Percentiles rank a stretch among this genome's conserved stretches.
These are phyloP conservation scores for Athene noctua DNA, from an alignment of 2,113 vertebrate genomes.

Conservation along the genomic window DNA sequence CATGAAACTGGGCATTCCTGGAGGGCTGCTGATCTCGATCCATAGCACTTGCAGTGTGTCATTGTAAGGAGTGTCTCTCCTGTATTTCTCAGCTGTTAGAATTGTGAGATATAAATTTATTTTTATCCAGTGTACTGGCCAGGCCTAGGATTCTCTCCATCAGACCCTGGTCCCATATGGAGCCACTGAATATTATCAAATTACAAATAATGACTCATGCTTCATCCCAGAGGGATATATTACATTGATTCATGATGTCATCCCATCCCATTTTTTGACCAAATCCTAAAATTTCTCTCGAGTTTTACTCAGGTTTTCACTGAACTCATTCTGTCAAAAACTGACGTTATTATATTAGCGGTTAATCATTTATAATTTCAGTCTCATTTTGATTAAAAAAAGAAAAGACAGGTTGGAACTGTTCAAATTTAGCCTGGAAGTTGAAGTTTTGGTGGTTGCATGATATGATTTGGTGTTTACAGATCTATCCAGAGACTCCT, in stretches of 20 bases:
- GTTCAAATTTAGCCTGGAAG: background rate
- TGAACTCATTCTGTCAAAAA: background rate
- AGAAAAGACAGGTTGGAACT: background rate
- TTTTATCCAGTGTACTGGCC: background rate
- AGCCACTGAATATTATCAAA: background rate
- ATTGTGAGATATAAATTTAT: background rate
- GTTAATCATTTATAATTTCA: background rate
- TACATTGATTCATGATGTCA: background rate
- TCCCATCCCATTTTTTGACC: background rate
- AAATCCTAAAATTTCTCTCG: background rate
- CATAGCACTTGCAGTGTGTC: background rate
- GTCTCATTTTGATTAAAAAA: background rate
- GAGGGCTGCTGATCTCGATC: background rate
- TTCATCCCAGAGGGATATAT: background rate
- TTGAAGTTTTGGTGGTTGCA: background rate
- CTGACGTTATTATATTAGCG: background rate
- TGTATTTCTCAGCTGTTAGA: background rate
- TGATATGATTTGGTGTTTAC: background rate
- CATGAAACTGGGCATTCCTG: background rate
- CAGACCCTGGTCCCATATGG: background rate
- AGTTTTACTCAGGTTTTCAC: background rate
- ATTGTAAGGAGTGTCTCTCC: background rate
- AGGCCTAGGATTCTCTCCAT: background rate
- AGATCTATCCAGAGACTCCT: background rate
- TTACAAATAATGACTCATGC: background rate